phyloP scores from a whole-genome alignment of 2,113 vertebrate species.

The Alligator sinensis region DNA sequence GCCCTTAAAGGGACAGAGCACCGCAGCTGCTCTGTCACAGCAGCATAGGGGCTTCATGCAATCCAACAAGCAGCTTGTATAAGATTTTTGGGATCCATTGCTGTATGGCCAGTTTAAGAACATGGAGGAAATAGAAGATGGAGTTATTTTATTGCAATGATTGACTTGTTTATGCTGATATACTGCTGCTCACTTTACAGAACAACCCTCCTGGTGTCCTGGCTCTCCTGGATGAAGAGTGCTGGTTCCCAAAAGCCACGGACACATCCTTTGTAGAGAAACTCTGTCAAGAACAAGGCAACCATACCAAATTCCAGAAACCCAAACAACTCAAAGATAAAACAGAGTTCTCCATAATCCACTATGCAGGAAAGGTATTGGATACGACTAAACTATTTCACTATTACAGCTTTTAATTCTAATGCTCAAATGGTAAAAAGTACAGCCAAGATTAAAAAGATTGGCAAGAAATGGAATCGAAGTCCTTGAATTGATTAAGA shows the following conservation, averaged over 20 bases:
- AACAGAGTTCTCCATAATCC: slow-evolving; percentile 94
- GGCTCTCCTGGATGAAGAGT: slow-evolving; percentile 96
- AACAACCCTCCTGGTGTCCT: slow-evolving; percentile 96
- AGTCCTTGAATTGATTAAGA: neutral
- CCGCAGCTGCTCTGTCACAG: neutral
- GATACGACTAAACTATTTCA: neutral
- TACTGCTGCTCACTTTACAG: slow-evolving; percentile 69
- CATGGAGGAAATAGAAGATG: neutral
- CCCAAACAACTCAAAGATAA: slow-evolving; percentile 97
- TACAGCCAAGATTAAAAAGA: accelerated
- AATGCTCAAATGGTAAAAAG: neutral
- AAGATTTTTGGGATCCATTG: neutral
- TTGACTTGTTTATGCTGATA: neutral
- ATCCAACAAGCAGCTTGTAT: neutral
- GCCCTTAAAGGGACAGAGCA: too few species aligned
- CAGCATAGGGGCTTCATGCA: neutral
- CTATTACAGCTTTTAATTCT: neutral
- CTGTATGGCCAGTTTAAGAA: neutral
- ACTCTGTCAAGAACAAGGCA: slow-evolving; percentile 89
- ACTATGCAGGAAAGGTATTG: slow-evolving; percentile 94
- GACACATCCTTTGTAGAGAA: slow-evolving; percentile 98
- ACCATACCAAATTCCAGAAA: slow-evolving; percentile 94
- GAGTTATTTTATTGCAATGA: neutral
- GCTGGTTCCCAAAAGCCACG: slow-evolving; percentile 98
- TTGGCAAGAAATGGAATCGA: neutral